Evolutionary conservation across 2,888 invertebrate genomes (phyloP), one percentile per base, ranked within the genome.

Genomic region (Harmothoe impar): DNA sequence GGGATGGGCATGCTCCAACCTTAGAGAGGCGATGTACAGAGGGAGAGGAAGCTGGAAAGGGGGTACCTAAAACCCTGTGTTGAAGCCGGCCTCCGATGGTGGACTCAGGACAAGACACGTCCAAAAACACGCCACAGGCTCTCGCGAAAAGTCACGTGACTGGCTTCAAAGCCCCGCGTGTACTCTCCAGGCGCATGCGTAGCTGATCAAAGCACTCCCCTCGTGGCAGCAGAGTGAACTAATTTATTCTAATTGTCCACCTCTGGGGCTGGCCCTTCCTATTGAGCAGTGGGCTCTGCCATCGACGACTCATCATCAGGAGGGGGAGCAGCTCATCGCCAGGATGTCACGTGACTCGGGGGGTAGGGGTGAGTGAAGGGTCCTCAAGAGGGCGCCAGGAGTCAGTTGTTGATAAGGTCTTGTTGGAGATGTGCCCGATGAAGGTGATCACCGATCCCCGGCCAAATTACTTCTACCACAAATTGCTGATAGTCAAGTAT

Each of bases 201-300:
- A 81, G 35, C 43, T 81, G 81, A 81, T 81, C 81, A 81, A 81
- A 81, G 81, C 33, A 1, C 29, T 29, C 81, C 43, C 33, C 35
- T 35, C 1, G 81, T 81, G 35, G 81, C 43, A 17, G 43, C 29
- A 25, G 43, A 81, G 81, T 81, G 81, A 81, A 81, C 81, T 81
- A 81, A 81, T 81, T 81, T 43, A 81, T 81, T 81, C 81, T 81
- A 81, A 81, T 81, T 81, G 81, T 81, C 43, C 81, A 81, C 81
- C 81, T 35, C 35, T 43, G 81, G 81, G 35, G 29, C n/a, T 72
- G 5, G 29, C 72, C 62, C 72, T 72, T 72, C 72, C 25, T 29
- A 72, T 72, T 72, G 72, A 72, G 72, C 7, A 72, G 12, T 72
- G 29, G 29, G 72, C 3, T 7, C n/a, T 25, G 20, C 72, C 25